Percentiles rank a stretch among this genome's conserved stretches.
phyloP scores from a whole-genome alignment of 2,888 invertebrate species.

The Trisateles emortualis region DNA sequence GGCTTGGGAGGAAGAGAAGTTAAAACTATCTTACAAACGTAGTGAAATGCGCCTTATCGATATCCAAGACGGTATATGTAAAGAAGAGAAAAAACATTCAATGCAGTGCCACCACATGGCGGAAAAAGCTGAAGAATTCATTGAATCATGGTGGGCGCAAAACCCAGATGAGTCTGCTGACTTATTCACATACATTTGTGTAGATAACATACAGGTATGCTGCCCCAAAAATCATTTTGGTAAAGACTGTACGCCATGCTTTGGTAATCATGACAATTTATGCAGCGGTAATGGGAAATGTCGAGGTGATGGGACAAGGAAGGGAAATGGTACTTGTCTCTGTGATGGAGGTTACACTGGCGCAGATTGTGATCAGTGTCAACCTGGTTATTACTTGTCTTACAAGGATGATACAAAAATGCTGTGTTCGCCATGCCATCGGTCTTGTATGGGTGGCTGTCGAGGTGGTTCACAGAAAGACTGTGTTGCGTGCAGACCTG shows the following conservation, averaged over 20 bases:
- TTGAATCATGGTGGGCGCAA: slow-evolving; percentile 96
- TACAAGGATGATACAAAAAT: slow-evolving; percentile 91
- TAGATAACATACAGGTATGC: slow-evolving; percentile 91
- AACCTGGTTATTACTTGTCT: slow-evolving; percentile 90
- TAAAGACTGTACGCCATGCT: slow-evolving; percentile 92
- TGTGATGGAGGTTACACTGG: slow-evolving; percentile 95
- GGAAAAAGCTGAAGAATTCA: slow-evolving; percentile 92
- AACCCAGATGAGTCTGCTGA: slow-evolving; percentile 76
- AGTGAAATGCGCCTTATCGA: slow-evolving; percentile 97
- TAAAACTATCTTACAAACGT: slow-evolving; percentile 92
- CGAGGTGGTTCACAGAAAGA: slow-evolving; percentile 90
- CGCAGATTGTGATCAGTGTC: slow-evolving; percentile 92
- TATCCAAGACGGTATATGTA: slow-evolving; percentile 95
- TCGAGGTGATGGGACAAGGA: slow-evolving; percentile 95
- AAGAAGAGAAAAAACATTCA: slow-evolving; percentile 90
- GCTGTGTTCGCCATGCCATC: slow-evolving; percentile 92
- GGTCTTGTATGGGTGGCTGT: slow-evolving; percentile 92
- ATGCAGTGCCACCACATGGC: slow-evolving; percentile 94
- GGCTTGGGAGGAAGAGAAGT: slow-evolving; percentile 96
- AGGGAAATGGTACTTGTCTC: slow-evolving; percentile 96
- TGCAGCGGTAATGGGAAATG: slow-evolving; percentile 94
- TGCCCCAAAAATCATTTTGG: slow-evolving; percentile 96
- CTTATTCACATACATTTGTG: slow-evolving; percentile 90
- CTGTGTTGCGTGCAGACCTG: slow-evolving; percentile 87
- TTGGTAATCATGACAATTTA: slow-evolving; percentile 90